phyloP scores from a whole-genome alignment of 2,113 vertebrate species.

The Anoplopoma fimbria region DNA sequence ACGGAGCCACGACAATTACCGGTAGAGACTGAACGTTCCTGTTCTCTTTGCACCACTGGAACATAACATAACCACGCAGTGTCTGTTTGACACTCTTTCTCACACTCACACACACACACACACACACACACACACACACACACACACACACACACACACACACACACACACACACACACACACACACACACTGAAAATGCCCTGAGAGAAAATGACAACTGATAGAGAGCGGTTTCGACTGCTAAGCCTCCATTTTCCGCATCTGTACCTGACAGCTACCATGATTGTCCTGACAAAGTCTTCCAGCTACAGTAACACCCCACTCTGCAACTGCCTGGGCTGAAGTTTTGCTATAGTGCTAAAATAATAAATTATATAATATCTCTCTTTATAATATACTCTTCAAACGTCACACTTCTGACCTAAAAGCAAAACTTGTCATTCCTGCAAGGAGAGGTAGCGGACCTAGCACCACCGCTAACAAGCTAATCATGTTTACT shows the following conservation, averaged over 20 bases:
- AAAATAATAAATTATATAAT: not conserved
- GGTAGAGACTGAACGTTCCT: conserved; percentile 18
- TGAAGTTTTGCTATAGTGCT: no score
- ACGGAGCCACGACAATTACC: not conserved
- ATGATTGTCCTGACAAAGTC: not conserved
- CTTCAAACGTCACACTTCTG: not conserved
- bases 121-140: not conserved
- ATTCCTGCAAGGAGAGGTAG: not conserved
- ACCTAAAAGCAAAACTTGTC: not conserved
- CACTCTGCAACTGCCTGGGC: not conserved
- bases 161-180: not conserved
- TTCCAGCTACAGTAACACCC: not conserved
- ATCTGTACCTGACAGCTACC: conserved; percentile 1
- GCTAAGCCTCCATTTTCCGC: conserved; percentile 11
- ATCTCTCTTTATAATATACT: not conserved
- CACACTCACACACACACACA: not conserved
- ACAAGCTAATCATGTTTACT: no score
- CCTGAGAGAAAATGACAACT: conserved; percentile 24
- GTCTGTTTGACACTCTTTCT: not conserved
- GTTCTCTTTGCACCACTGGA: not conserved
- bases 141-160: not conserved
- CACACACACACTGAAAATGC: conserved; percentile 12
- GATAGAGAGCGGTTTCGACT: not conserved
- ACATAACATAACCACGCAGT: conserved; percentile 18
- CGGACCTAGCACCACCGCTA: not conserved